Base-by-base conservation (phyloP, 1,140 invertebrate species). In the Asobara japonica region DNA sequence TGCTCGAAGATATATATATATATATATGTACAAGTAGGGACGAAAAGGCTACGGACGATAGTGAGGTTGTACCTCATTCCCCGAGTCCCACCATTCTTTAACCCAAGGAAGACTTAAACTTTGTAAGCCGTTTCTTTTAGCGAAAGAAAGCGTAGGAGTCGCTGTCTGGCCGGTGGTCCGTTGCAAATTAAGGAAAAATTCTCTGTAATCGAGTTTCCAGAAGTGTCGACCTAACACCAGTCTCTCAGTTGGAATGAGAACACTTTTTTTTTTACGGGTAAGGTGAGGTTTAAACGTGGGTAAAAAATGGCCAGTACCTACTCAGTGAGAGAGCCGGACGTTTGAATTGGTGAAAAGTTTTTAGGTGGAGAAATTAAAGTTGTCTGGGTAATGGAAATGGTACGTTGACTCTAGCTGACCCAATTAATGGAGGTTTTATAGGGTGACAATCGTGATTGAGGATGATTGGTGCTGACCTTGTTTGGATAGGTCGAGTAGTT, bases 141-240 rank as follows among this genome's bases (percentile, higher is more conserved):
- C 66, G n/a, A n/a, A n/a, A n/a, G 41, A 64, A 65, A 38, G 61
- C 31, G 56, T 25, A 48, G 27, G 20, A 56, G 31, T 31, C 27
- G 62, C 56, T 10, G 22, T 22, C 51, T 36, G 41, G 45, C 30
- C 48, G 30, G 51, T 65, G 66, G 41, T 61, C 30, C 65, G 69
- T 74, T 73, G 71, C 73, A 77, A 78, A 78, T 77, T 76, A 76
- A 74, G 76, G 70, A 77, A 77, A 77, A 79, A 77, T 56, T 77
- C n/a, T 51, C 72, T 67, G 70, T 77, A 76, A 79, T 79, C 74
- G 74, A 76, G 74, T 77, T 77, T 61, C 65, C 45, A 60, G 70
- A 66, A 75, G 66, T 65, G 67, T 30, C 65, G 72, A 33, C 20
- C 38, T 29, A 48, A 41, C 56, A 61, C 31, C 30, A 38, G 29